Conservation (phyloP, 92 coral and sea anemone genomes). For the Desmophyllum pertusum region DNA sequence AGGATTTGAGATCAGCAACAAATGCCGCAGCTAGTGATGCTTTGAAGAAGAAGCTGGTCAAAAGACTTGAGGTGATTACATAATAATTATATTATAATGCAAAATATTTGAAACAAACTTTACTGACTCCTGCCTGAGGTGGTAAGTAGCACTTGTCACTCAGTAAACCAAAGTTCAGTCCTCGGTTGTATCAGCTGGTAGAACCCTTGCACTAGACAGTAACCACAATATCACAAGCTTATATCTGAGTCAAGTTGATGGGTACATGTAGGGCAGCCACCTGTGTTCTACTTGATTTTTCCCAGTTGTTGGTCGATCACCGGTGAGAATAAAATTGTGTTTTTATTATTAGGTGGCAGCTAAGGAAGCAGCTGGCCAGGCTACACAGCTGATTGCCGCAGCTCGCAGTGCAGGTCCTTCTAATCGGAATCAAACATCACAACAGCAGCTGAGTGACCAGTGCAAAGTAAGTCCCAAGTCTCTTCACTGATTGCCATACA, state of each 20-base stretch:
- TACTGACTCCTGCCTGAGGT: not conserved
- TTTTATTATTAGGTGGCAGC: constrained; percentile 71
- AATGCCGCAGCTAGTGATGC: constrained; percentile 98
- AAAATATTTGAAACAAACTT: not conserved
- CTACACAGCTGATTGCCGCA: constrained; percentile 95
- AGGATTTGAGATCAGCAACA: constrained; percentile 92
- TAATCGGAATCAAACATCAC: constrained; percentile 96
- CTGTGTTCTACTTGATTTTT: not conserved
- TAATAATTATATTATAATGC: not conserved
- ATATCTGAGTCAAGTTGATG: not conserved
- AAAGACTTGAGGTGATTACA: constrained; percentile 80
- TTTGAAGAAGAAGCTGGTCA: constrained; percentile 93
- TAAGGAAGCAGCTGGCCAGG: constrained; percentile 96
- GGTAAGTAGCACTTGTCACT: too few relatives aligned
- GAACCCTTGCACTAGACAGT: too few relatives aligned
- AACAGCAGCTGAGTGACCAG: constrained; percentile 88
- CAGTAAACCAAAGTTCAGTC: too few relatives aligned
- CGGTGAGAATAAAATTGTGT: not conserved
- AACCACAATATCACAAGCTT: too few relatives aligned
- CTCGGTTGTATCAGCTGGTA: too few relatives aligned
- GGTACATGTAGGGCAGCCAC: not conserved
- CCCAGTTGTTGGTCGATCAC: not conserved
- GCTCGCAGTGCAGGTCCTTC: constrained; percentile 88
- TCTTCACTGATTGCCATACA: not conserved
- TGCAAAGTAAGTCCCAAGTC: constrained; percentile 70